Percentiles rank a stretch among this genome's conserved stretches.
phyloP scores from a whole-genome alignment of 2,113 vertebrate species.

The Turnix velox region DNA sequence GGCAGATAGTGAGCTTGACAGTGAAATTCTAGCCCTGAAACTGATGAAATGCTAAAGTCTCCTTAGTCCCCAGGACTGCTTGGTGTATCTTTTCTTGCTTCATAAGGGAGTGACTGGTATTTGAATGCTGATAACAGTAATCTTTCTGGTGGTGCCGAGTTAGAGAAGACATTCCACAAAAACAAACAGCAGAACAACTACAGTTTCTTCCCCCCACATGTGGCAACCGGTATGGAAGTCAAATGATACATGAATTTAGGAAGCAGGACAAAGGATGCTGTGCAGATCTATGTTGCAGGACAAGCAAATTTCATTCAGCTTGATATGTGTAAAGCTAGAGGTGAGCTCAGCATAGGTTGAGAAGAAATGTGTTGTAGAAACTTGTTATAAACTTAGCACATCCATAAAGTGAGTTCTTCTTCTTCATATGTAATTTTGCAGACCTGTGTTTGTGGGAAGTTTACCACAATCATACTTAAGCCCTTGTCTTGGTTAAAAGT shows the following conservation, averaged over 20 bases:
- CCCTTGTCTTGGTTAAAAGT: neutral
- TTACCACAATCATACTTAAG: neutral
- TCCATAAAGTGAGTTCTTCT: neutral
- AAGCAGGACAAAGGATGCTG: neutral
- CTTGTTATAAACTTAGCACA: neutral
- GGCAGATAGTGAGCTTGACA: slow-evolving; percentile 74
- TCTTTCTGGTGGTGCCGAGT: slow-evolving; percentile 69
- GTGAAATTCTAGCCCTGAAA: slow-evolving; percentile 74
- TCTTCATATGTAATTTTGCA: neutral
- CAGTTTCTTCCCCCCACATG: neutral
- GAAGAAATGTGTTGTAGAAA: neutral
- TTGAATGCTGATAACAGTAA: slow-evolving; percentile 78
- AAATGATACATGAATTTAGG: neutral
- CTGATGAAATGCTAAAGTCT: slow-evolving; percentile 75
- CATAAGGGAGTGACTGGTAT: slow-evolving; percentile 82
- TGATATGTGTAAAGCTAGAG: neutral
- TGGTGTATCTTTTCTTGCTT: slow-evolving; percentile 73
- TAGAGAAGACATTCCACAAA: slow-evolving; percentile 77
- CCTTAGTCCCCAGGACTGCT: slow-evolving; percentile 53
- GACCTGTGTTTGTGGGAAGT: neutral
- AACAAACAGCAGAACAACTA: slow-evolving; percentile 64
- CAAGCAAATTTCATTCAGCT: neutral
- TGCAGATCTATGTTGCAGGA: neutral
- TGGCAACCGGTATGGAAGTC: neutral
- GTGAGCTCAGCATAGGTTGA: neutral